Conservation (phyloP, 2,888 invertebrate genomes). For the Athripsodes cinereus region DNA sequence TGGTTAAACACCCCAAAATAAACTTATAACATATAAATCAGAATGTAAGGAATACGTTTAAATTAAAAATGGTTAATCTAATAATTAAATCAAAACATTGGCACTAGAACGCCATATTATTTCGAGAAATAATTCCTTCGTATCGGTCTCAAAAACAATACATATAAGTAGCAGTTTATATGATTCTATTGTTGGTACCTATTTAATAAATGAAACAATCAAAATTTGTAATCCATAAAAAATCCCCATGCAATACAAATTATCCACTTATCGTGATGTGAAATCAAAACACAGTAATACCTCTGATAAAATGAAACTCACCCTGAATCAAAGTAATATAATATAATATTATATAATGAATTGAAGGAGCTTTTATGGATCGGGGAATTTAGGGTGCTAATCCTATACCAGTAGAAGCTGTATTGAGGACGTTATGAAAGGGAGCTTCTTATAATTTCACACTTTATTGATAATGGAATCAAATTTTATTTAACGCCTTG, state of each 20-base stretch:
- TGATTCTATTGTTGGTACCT: too few relatives aligned
- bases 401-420: background rate
- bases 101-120: too few relatives aligned
- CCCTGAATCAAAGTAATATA: background rate
- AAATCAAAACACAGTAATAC: background rate
- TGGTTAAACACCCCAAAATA: too few relatives aligned
- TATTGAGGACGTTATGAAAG: background rate
- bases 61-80: too few relatives aligned
- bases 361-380: background rate
- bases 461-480: constrained; percentile 27
- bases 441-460: constrained; percentile 22
- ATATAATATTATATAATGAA: background rate
- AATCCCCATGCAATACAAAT: background rate
- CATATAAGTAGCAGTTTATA: too few relatives aligned
- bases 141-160: too few relatives aligned
- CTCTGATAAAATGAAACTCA: background rate
- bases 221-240: too few relatives aligned
- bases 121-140: too few relatives aligned
- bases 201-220: too few relatives aligned
- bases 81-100: too few relatives aligned
- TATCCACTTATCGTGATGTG: background rate
- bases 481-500: constrained; percentile 27
- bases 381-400: background rate
- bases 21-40: too few relatives aligned
- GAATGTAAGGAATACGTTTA: too few relatives aligned